Evolutionary conservation across 2,888 invertebrate species (phyloP), one percentile per base, ranked within the genome.

Genomic region (Drosophila nr. medialis): DNA sequence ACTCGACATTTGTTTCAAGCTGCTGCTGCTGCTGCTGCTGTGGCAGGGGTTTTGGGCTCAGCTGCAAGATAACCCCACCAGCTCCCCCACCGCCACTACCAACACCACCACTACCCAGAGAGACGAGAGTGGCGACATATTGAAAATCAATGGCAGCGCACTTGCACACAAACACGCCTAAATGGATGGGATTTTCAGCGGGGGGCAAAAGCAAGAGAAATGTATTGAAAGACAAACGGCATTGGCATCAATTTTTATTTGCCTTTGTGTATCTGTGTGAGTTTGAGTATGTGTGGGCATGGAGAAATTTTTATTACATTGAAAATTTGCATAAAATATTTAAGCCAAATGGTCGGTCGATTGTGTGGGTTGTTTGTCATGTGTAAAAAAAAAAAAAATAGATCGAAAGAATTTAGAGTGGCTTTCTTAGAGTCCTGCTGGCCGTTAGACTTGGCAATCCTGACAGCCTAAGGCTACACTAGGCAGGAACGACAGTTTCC

Each of bases 271-370:
- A 38, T 54, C 34, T 68, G 45, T 54, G 6, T 4, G 6, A 64
- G 48, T 72, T 54, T 51, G 48, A 27, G 24, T 72, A 10, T 63
- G 38, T 61, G 56, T 55, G 63, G 72, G 69, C 70, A 77, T 64
- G 82, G 64, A 77, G 72, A 68, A 79, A 89, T 80, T 86, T 90
- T 86, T 90, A 90, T 90, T 90, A 80, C 83, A 84, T 78, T 90
- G 86, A 78, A 90, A 90, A 89, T 89, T 89, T 89, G 90, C 91
- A 90, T 89, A 90, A 84, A 88, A 89, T 89, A 90, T 89, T 88
- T 83, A 86, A 86, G 88, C 72, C 84, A 84, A 90, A 89, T 69
- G 77, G 64, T 71, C 60, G 73, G 58, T 54, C 42, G 69, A 62
- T 72, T 75, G 60, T 69, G 66, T 76, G 74, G 70, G 72, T n/a